Evolutionary conservation across 1,140 invertebrate genomes (phyloP).

Genomic region (Euura saliciscinereae): DNA sequence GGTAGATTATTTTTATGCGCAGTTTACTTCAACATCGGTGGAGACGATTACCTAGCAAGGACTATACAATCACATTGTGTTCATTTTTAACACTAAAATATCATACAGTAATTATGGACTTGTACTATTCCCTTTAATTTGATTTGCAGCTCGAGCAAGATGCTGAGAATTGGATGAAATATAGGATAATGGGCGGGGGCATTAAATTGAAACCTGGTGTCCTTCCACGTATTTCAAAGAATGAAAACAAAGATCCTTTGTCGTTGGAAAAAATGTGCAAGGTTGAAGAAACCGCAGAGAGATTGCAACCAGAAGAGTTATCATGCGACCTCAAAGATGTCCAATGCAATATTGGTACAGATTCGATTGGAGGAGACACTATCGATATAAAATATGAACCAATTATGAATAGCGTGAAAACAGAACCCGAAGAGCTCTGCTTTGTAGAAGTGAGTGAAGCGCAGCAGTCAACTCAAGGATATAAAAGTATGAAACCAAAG

Average conservation of each 20-base stretch:
- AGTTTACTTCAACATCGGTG: too few species aligned
- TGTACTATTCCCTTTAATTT: not conserved
- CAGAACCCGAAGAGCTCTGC: not conserved
- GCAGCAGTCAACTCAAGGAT: not conserved
- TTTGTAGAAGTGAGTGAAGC: not conserved
- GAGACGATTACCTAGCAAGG: too few species aligned
- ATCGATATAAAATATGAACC: constrained; percentile 1
- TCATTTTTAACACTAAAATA: too few species aligned
- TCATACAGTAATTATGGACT: too few species aligned
- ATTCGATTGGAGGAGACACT: not conserved
- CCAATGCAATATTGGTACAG: not conserved
- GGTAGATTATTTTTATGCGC: too few species aligned
- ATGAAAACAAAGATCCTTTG: not conserved
- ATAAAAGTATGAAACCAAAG: not conserved
- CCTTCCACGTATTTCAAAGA: not conserved
- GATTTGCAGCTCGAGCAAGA: not conserved
- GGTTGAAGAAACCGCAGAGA: not conserved
- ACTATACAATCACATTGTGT: too few species aligned
- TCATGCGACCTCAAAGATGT: not conserved
- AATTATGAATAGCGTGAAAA: not conserved
- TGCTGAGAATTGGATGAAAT: not conserved
- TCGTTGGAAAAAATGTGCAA: not conserved
- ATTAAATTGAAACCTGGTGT: not conserved
- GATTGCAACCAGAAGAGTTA: not conserved
- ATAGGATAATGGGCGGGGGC: not conserved